These are phyloP conservation scores for Paramisgurnus dabryanus DNA, from an alignment of 2,113 vertebrate genomes.

Conservation along the genomic window DNA sequence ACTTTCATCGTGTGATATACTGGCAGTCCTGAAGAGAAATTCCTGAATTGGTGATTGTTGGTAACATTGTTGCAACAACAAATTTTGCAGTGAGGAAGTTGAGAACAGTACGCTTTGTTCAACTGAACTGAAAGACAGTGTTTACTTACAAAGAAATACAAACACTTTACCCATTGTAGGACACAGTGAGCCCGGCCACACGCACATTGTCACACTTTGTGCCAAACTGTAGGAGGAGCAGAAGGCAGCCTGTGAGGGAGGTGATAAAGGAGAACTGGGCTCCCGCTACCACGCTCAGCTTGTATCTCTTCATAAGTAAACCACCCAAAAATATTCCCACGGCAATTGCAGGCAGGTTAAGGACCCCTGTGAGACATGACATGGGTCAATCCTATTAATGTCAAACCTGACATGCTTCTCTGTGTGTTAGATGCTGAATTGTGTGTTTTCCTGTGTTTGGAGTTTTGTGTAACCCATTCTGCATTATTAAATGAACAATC, in stretches of 20 bases:
- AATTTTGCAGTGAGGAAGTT: too few relatives aligned
- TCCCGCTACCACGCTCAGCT: conserved; percentile 75
- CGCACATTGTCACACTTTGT: conserved; percentile 80
- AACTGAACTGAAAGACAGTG: background rate
- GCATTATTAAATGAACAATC: too few relatives aligned
- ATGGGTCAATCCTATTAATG: background rate
- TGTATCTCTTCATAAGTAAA: conserved; percentile 85
- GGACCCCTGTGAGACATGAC: conserved; percentile 69
- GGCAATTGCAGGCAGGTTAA: conserved; percentile 76
- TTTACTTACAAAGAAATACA: background rate
- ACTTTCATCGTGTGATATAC: conserved; percentile 54
- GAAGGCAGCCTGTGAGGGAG: conserved; percentile 64
- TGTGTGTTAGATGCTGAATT: background rate
- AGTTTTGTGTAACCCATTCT: too few relatives aligned
- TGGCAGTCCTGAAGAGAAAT: conserved; percentile 63
- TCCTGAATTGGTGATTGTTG: background rate
- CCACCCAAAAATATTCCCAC: conserved; percentile 86
- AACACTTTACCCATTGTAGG: conserved; percentile 82
- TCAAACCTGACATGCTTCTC: background rate
- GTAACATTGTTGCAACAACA: too few relatives aligned
- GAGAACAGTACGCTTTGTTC: background rate
- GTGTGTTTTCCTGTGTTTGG: too few relatives aligned
- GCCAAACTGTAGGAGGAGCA: conserved; percentile 65
- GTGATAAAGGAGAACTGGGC: conserved; percentile 75
- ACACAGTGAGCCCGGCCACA: conserved; percentile 85